Evolutionary conservation across 2,888 invertebrate species (phyloP).

Genomic region (Punctoribates punctum): DNA sequence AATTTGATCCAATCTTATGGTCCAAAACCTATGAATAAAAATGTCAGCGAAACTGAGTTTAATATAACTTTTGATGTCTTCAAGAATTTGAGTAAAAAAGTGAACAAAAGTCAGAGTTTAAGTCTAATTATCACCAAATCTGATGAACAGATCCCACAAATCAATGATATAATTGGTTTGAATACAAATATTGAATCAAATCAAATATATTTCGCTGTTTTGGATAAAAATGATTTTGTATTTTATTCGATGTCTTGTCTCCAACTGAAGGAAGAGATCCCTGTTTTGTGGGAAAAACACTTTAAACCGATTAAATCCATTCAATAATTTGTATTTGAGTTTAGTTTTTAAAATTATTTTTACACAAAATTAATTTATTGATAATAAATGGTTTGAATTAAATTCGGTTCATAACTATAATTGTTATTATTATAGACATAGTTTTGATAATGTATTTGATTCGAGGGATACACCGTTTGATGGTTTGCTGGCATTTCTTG

Average conservation of each 20-base stretch:
- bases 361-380: neutral
- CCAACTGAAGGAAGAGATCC: neutral
- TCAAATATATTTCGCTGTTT: conserved; percentile 2
- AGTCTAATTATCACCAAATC: conserved; percentile 8
- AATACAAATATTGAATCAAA: neutral
- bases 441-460: neutral
- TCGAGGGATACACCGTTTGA: neutral
- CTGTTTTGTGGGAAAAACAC: conserved; percentile 2
- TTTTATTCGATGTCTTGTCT: neutral
- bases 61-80: neutral
- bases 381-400: neutral
- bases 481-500: neutral
- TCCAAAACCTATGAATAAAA: neutral
- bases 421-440: neutral
- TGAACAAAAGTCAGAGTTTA: neutral
- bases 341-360: neutral
- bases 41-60: neutral
- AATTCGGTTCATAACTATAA: neutral
- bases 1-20: conserved; percentile 4
- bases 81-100: neutral
- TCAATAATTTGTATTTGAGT: neutral
- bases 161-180: neutral
- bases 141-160: neutral
- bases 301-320: neutral
- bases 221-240: neutral